Evolutionary conservation across 1,140 invertebrate genomes (phyloP).

Genomic region (Hetaerina americana): DNA sequence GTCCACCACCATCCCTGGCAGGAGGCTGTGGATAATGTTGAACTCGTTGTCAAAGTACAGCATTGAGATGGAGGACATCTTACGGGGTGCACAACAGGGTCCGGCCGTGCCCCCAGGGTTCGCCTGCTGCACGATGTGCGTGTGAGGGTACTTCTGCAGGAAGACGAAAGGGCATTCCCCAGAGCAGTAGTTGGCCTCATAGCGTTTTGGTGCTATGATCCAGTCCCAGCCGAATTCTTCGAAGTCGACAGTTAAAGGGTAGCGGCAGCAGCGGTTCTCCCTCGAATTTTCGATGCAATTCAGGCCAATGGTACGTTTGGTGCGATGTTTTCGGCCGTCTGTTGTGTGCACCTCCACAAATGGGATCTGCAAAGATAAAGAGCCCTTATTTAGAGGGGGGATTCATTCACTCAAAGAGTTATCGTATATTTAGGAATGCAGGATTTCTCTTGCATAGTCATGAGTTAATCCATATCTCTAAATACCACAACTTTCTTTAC

Average conservation of each 20-base stretch:
- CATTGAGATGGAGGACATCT: conserved; percentile 81
- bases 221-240: conserved; percentile 96
- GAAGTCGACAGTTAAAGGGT: conserved; percentile 89
- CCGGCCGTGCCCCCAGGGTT: conserved; percentile 55
- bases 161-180: conserved; percentile 88
- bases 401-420: no score
- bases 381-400: not conserved
- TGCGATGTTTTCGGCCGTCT: conserved; percentile 43
- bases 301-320: conserved; percentile 60
- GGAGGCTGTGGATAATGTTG: conserved; percentile 75
- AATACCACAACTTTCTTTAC: no score
- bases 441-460: no score
- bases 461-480: no score
- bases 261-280: conserved; percentile 75
- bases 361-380: conserved; percentile 47
- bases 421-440: no score
- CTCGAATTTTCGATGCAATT: conserved; percentile 63
- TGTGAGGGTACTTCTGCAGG: conserved; percentile 82
- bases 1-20: conserved; percentile 88
- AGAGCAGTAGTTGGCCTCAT: conserved; percentile 92
- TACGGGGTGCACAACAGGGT: conserved; percentile 80
- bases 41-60: conserved; percentile 81
- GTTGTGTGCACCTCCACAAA: conserved; percentile 64
- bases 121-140: conserved; percentile 73
- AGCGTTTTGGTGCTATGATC: conserved; percentile 91